Conservation (phyloP, 2,113 vertebrate genomes). For the Sylvicapra grimmia region DNA sequence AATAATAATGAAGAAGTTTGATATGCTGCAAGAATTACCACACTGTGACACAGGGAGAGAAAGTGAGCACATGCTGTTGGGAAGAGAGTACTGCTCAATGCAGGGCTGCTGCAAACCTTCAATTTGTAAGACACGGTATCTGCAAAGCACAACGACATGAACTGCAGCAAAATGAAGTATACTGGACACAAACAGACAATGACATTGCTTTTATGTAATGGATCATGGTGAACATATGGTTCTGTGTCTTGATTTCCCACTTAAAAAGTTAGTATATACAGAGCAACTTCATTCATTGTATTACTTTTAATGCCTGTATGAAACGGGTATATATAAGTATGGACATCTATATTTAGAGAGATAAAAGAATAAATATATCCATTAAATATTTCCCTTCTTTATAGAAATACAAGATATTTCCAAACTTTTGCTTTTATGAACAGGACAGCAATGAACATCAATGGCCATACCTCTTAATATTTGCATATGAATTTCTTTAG, state of each 20-base stretch:
- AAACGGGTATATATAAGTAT: background rate
- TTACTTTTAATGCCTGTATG: background rate
- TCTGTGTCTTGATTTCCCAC: slow-evolving; percentile 22
- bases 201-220: slow-evolving; percentile 6
- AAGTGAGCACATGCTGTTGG: background rate
- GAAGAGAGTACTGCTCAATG: background rate
- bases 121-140: background rate
- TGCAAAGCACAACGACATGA: background rate
- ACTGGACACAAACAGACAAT: background rate
- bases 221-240: background rate
- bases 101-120: background rate
- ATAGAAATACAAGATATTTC: background rate
- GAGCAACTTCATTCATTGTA: background rate
- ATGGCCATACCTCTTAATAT: slow-evolving; percentile 23
- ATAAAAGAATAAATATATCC: background rate
- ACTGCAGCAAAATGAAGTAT: background rate
- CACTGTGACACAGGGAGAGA: background rate
- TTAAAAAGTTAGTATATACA: background rate
- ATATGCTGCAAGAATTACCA: background rate
- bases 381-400: background rate
- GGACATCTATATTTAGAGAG: background rate
- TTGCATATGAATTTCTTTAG: background rate
- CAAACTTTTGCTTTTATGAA: slow-evolving; percentile 18
- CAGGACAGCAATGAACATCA: background rate
- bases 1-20: background rate